Base-by-base conservation (phyloP, 2,888 invertebrate genomes). In the Tricholauxania praeusta region DNA sequence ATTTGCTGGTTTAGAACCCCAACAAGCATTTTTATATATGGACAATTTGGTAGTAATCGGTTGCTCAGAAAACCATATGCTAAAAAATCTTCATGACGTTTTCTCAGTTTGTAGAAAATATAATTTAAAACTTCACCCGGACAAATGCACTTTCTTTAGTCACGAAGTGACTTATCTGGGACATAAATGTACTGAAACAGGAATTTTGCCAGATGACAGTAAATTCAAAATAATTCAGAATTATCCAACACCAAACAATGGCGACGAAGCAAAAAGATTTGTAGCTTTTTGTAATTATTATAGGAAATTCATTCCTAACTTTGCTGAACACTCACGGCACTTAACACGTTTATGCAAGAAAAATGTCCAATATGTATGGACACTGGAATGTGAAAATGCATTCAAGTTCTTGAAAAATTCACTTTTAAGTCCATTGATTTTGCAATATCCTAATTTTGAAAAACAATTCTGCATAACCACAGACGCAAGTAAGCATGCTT, bases 21-120 rank as follows among this genome's bases (percentile, higher is more conserved):
- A 75, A 72, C 72, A 74, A 74, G 71, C 71, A 63, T 79, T 80
- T 49, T 52, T 79, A 12, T 78, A 76, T 52, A 77, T 78, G 74
- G 77, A 79, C 66, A 79, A 80, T 73, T 55, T 78, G 19, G 75
- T 79, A 14, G 77, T 78, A 6, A 75, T 77, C 10, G 78, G 78
- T 8, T 76, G 73, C 59, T 74, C 76, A 39, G 71, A 75, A 66
- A 66, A 62, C 17, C 60, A 73, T 10, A 71, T 72, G 48, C 19
- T 74, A 10, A 53, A 74, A 15, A 71, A 74, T 59, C 28, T 74
- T 32, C 65, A 57, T 12, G 32, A 64, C 17, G 4, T 22, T 59
- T 15, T 72, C 8, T 7, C 7, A 39, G 10, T 39, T 39, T 39
- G 66, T 57, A 65, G 63, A 51, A 63, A 64, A 32, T 28, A 19